A percentile compares a stretch with the other conserved stretches of the same genome.
phyloP scores from a whole-genome alignment of 1,140 invertebrate species.

The Cataglyphis hispanica region DNA sequence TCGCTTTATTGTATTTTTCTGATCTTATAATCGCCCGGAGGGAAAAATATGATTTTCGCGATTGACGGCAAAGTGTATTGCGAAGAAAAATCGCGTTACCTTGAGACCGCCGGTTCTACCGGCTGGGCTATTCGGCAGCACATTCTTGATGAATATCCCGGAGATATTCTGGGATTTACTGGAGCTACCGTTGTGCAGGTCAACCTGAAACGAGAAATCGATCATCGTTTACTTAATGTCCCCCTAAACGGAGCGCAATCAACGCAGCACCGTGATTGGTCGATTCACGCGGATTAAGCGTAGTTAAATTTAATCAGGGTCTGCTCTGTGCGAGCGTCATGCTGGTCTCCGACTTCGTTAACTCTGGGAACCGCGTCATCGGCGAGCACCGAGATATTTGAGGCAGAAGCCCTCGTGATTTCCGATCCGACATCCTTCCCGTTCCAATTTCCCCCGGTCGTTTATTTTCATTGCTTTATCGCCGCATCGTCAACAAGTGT shows the following conservation, averaged over 20 bases:
- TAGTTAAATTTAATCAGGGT: conserved; percentile 45
- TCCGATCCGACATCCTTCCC: background rate
- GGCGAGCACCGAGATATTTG: background rate
- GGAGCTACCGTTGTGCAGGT: conserved; percentile 86
- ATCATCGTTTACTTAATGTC: background rate
- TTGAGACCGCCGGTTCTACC: conserved; percentile 95
- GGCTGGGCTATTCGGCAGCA: conserved; percentile 97
- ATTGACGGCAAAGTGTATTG: conserved; percentile 12
- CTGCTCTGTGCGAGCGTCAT: background rate
- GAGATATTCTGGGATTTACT: conserved; percentile 88
- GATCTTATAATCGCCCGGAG: background rate
- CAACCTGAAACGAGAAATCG: conserved; percentile 85
- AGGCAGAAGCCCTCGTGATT: conserved; percentile 25
- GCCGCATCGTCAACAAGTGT: conserved; percentile 13
- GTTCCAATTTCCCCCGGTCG: conserved; percentile 9
- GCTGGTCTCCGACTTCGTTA: background rate
- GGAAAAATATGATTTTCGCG: conserved; percentile 11
- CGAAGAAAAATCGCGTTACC: conserved; percentile 84
- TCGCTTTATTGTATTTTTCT: conserved; percentile 23
- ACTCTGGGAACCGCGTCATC: background rate
- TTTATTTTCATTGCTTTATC: conserved; percentile 45
- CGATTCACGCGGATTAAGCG: conserved; percentile 40
- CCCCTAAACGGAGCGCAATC: background rate
- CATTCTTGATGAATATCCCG: conserved; percentile 99
- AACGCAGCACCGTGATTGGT: conserved; percentile 3